Conservation (phyloP, 2,113 vertebrate species). For the Scortum barcoo region DNA sequence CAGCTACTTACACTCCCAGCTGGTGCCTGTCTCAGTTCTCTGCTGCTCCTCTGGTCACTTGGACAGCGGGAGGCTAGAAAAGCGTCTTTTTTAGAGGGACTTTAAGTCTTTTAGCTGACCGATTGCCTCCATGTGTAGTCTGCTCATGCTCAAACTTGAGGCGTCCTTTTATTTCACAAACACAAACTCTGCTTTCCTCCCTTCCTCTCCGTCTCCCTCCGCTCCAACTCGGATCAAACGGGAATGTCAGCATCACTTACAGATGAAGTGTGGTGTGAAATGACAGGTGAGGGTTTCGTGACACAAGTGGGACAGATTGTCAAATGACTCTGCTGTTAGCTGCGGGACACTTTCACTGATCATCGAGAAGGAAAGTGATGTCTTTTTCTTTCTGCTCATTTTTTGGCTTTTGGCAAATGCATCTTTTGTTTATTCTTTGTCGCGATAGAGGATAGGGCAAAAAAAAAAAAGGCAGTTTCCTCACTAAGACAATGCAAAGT, state of each 20-base stretch:
- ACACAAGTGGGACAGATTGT: slow-evolving; percentile 63
- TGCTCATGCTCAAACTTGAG: background rate
- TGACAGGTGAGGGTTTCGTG: slow-evolving; percentile 62
- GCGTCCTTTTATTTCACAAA: slow-evolving; percentile 13
- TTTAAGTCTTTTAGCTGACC: slow-evolving; percentile 1
- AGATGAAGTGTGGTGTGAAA: slow-evolving; percentile 48
- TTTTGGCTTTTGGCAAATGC: background rate
- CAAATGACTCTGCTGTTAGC: slow-evolving; percentile 36
- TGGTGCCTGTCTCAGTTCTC: background rate
- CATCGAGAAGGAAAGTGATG: background rate
- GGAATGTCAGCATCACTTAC: slow-evolving; percentile 58
- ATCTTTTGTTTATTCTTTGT: background rate
- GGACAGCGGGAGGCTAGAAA: slow-evolving; percentile 5
- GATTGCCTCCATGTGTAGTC: background rate
- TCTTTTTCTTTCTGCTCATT: background rate
- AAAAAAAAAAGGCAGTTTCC: background rate
- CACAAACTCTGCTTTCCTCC: slow-evolving; percentile 6
- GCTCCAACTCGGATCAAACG: slow-evolving; percentile 39
- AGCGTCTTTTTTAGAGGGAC: background rate
- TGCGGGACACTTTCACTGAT: slow-evolving; percentile 35
- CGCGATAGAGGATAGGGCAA: too few species aligned
- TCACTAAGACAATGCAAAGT: background rate
- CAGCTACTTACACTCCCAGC: background rate
- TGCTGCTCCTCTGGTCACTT: slow-evolving; percentile 7
- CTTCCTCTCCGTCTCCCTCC: slow-evolving; percentile 24